Evolutionary conservation across 2,113 vertebrate species (phyloP), one percentile per base, ranked within the genome.

Genomic region (Uria lomvia): DNA sequence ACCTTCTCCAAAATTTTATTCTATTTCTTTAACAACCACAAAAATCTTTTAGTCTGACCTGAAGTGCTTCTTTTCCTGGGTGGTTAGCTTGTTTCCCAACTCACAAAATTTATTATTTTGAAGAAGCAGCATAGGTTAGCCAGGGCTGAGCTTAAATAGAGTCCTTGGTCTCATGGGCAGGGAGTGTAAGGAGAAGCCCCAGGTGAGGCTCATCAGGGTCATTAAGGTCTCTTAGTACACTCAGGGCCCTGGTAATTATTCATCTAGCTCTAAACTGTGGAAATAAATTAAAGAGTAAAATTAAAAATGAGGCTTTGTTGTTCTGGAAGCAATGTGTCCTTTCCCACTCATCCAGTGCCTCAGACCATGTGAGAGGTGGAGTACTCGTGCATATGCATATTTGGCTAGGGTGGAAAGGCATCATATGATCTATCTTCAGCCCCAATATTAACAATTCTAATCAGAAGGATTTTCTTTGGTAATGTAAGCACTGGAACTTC

Each of bases 361-460:
- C 24, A 76, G 59, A 55, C 4, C 11, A 66, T 42, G 38, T 36
- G 16, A 87, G 68, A 56, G 32, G 73, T 50, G 70, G 38, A 53
- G 30, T 8, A 12, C 30, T 26, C 0, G 1, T 15, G 21, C 40
- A 38, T 7, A 26, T 21, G 12, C 11, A 9, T 4, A 8, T 42
- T 66, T 43, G 74, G 34, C n/a, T 59, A 32, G 75, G 11, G 52
- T 68, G 5, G 5, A 79, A 91, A 81, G 40, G 38, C 58, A 87
- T 27, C 1, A 0, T 3, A 15, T 0, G 0, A 63, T 68, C 38
- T 36, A 18, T 42, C 49, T 74, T 90, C 10, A 77, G 32, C 21
- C 6, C 17, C 34, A 29, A 0, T 9, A 26, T 60, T 73, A 62
- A 58, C 55, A 59, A 55, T 58, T 59, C 26, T 23, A 34, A 73